These are phyloP conservation scores for Papilio dardanus DNA, from an alignment of 1,140 invertebrate species.

Conservation along the genomic window DNA sequence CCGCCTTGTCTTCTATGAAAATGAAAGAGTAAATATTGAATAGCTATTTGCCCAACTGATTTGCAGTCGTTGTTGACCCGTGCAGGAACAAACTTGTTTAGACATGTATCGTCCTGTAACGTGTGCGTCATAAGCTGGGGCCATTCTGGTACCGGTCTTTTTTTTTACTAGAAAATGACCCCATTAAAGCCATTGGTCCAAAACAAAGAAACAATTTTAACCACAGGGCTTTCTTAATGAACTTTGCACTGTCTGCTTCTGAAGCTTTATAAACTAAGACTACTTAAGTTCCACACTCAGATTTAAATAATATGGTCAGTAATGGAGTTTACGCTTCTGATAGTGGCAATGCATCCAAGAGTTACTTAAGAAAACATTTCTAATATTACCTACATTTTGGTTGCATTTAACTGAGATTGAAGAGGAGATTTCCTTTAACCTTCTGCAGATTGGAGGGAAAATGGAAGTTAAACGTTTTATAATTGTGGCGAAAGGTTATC, in stretches of 20 bases:
- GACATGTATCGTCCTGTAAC: slow-evolving; percentile 7
- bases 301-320: too few relatives aligned
- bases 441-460: slow-evolving; percentile 25
- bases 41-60: background rate
- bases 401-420: background rate
- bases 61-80: background rate
- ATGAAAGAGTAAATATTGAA: background rate
- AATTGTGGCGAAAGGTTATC: slow-evolving; percentile 62
- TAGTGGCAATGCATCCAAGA: background rate
- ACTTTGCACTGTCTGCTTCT: background rate
- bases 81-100: slow-evolving; percentile 23
- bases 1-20: background rate
- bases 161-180: background rate
- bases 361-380: background rate
- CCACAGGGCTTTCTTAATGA: background rate
- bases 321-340: background rate
- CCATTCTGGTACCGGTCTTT: background rate
- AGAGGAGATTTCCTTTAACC: slow-evolving; percentile 4
- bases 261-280: background rate
- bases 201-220: background rate
- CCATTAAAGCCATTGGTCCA: background rate
- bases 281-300: background rate
- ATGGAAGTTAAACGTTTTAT: slow-evolving; percentile 44
- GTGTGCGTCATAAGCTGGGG: background rate
- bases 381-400: background rate